Percentiles rank a stretch among this genome's conserved stretches.
phyloP scores from a whole-genome alignment of 1,140 invertebrate species.

The Drosophila punjabiensis region DNA sequence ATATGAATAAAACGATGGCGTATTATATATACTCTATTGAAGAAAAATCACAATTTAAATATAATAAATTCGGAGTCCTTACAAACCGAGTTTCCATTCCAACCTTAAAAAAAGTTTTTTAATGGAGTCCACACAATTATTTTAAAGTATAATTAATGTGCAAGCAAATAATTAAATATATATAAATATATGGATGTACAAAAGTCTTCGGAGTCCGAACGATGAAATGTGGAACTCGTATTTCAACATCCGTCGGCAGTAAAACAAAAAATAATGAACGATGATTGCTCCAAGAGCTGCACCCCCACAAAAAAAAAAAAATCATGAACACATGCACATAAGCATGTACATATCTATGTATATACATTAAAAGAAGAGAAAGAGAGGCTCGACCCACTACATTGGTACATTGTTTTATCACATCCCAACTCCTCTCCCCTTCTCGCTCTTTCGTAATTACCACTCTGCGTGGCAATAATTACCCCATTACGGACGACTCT shows the following conservation, averaged over 20 bases:
- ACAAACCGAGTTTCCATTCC: no score
- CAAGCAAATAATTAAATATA: neutral
- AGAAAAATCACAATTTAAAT: no score
- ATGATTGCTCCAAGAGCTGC: constrained; percentile 58
- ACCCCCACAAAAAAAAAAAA: constrained; percentile 52
- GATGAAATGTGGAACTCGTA: constrained; percentile 16
- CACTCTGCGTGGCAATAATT: constrained; percentile 78
- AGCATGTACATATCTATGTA: neutral
- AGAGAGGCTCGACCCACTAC: constrained; percentile 24
- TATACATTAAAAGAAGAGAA: constrained; percentile 11
- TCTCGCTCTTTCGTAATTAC: constrained; percentile 75
- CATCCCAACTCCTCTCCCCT: constrained; percentile 32
- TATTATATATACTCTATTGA: no score
- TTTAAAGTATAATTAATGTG: neutral
- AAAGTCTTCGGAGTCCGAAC: neutral
- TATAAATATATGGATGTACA: neutral
- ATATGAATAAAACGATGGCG: no score
- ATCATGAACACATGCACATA: neutral
- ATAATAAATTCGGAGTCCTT: no score
- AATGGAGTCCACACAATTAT: no score
- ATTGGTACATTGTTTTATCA: constrained; percentile 75
- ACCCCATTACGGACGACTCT: constrained; percentile 59
- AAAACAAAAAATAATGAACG: constrained; percentile 61
- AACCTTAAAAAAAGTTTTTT: no score
- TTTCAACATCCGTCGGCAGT: constrained; percentile 34